Evolutionary conservation across 2,797 vertebrate genomes (phyloP), one percentile per base, ranked within the genome.

Genomic region (Masticophis lateralis): DNA sequence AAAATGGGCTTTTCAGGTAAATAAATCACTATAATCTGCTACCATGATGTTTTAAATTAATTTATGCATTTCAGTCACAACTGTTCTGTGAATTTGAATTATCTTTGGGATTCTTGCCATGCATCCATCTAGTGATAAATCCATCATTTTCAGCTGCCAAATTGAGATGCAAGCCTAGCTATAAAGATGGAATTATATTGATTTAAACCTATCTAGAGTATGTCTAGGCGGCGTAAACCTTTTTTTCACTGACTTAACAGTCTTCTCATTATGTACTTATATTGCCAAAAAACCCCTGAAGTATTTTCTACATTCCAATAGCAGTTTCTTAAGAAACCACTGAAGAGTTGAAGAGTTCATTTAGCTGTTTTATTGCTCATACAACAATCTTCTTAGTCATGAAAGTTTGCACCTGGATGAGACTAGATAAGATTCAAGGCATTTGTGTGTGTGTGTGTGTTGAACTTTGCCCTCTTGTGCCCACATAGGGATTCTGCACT

Each of bases 1-100:
- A 99, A 99, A 97, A 99, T 99, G 98, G 99, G 99, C 66, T 99
- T 99, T 96, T 99, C 99, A 98, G 99, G 99, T 99, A 98, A 66
- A 95, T 51, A 91, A 94, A 20, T 20, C 60, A 93, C 0, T 25
- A 32, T 55, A 16, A 89, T 27, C 91, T 63, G 13, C 87, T 55
- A 74, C 51, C 11, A 27, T 20, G 0, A 16, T 27, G 25, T 25
- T 69, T 83, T 83, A 12, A 93, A 12, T 0, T 83, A 83, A 83
- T 90, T 20, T 32, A 16, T 59, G 32, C 74, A 16, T 43, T 57
- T 43, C 22, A 28, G 32, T 47, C 53, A 0, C 20, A 47, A 79
- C 22, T 79, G 69, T 79, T 79, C 25, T 69, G 66, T 32, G 74
- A 22, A 37, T 11, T 57, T 43, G 11, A 43, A 7, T 91, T 56